Evolutionary conservation across 2,797 vertebrate species (phyloP), one percentile per base, ranked within the genome.

Genomic region (Austrolebias charrua): DNA sequence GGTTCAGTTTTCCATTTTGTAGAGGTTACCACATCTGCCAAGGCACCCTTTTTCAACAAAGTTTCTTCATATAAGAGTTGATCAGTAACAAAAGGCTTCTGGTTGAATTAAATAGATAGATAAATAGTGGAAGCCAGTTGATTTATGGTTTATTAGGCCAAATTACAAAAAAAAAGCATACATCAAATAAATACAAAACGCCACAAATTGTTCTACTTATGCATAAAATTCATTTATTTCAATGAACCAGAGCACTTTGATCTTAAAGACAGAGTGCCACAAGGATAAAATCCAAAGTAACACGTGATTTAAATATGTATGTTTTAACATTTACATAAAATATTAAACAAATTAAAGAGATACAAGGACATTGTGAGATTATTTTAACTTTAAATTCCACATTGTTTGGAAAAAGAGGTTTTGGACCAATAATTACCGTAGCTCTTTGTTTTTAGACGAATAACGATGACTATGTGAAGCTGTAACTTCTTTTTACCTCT

Each of bases 61-160:
- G n/a, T 47, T 66, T 5, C 11, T 35, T 24, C 11, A 48, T 14
- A 64, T 66, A 18, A 59, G 50, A n/a, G n/a, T n/a, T n/a, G n/a
- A n/a, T n/a, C 20, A 50, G 35, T 35, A 4, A 18, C 4, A 6
- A n/a, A 33, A 54, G 38, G 2, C 13, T 31, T 67, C 13, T 29
- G 16, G 19, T n/a, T n/a, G 31, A 28, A 13, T 4, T 55, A 35
- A 28, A 40, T 31, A 47, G n/a, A 9, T 38, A 38, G 35, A 2
- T 24, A 12, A 44, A 47, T 33, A 33, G 4, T 9, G n/a, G 18
- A 48, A 51, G 35, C 9, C 11, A 14, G 14, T 9, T 7, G 40
- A 29, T 31, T 10, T 20, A 24, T 18, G 5, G 1, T 29, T 16
- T 29, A 31, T 31, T 7, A 44, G 10, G 15, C 16, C 45, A 19